Base-by-base conservation (phyloP, 2,113 vertebrate genomes). In the Onychostoma macrolepis region DNA sequence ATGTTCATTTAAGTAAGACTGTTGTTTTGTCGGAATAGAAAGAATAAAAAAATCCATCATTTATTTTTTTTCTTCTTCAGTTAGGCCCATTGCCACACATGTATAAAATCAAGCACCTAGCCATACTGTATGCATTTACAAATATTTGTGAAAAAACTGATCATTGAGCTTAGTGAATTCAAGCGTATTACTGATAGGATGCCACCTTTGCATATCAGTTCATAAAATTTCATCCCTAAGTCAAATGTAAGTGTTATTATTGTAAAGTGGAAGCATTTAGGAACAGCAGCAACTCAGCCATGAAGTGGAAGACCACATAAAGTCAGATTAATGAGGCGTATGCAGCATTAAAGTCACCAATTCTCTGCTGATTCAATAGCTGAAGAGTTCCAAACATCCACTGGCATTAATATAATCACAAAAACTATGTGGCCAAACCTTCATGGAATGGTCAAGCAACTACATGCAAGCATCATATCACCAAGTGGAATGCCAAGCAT, bases 261-360 rank as follows among this genome's bases (percentile, higher is more conserved):
- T 19, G 30, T 3, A 71, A 36, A 36, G 67, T 33, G 30, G 30
- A 71, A 36, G 67, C 17, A 19, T 19, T 76, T 76, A 45, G 72
- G 72, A 76, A 28, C 33, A 76, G 24, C 11, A 26, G 72, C 24
- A 75, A 75, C 65, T 69, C 65, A 69, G 30, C 15, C 72, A 75
- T 1, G 2, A 75, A 43, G 38, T 12, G 21, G 9, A 0, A 75
- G 72, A 13, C 72, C 72, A 75, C n/a, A 7, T 76, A 48, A 28
- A 28, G 24, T 76, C 74, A 76, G 6, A n/a, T 2, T 15, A n/a
- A 41, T 76, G 72, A 76, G 12, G n/a, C 24, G 10, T n/a, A 48
- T 15, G 12, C 11, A 1, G 28, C 1, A 6, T 67, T 6, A 17
- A 67, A 61, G 9, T 61, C 10, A 11, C 58, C 58, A 50, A 13